phyloP scores from a whole-genome alignment of 2,797 vertebrate species.

The Epinephelus coioides region DNA sequence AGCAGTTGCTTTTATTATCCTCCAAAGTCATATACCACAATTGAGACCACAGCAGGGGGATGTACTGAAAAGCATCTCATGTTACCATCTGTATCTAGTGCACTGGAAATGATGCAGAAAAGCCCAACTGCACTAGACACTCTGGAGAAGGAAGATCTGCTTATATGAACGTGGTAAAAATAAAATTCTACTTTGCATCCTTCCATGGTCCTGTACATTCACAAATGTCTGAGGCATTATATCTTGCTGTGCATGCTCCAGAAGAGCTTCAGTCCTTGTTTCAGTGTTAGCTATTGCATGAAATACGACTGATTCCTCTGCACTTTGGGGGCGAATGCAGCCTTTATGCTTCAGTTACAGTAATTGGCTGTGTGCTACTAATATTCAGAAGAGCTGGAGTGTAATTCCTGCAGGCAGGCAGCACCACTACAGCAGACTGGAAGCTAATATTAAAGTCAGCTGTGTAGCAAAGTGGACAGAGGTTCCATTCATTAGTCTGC shows the following conservation, averaged over 20 bases:
- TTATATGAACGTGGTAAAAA: conserved; percentile 76
- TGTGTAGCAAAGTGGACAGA: conserved; percentile 72
- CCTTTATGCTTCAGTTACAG: conserved; percentile 64
- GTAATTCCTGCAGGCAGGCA: conserved; percentile 60
- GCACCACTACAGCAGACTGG: conserved; percentile 50
- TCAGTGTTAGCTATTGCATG: conserved; percentile 61
- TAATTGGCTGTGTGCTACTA: conserved; percentile 59
- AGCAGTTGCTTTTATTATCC: conserved; percentile 35
- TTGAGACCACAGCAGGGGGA: conserved; percentile 32
- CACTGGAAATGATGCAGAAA: conserved; percentile 82
- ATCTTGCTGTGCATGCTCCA: conserved; percentile 54
- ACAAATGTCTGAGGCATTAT: conserved; percentile 32
- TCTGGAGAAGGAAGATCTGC: conserved; percentile 65
- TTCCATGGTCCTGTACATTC: conserved; percentile 13
- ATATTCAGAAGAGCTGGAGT: conserved; percentile 52
- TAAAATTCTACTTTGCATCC: conserved; percentile 57
- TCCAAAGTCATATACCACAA: conserved; percentile 21
- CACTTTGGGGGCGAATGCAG: conserved; percentile 48
- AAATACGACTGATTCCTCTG: conserved; percentile 49
- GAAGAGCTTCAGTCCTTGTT: conserved; percentile 41
- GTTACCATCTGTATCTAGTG: conserved; percentile 79
- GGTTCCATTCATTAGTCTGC: conserved; percentile 76
- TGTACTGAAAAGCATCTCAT: conserved; percentile 63
- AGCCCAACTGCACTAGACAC: conserved; percentile 81
- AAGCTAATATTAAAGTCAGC: conserved; percentile 72